Percentiles rank a stretch among this genome's conserved stretches.
Conservation (phyloP, 2,113 vertebrate genomes). For the Arizona elegans region DNA sequence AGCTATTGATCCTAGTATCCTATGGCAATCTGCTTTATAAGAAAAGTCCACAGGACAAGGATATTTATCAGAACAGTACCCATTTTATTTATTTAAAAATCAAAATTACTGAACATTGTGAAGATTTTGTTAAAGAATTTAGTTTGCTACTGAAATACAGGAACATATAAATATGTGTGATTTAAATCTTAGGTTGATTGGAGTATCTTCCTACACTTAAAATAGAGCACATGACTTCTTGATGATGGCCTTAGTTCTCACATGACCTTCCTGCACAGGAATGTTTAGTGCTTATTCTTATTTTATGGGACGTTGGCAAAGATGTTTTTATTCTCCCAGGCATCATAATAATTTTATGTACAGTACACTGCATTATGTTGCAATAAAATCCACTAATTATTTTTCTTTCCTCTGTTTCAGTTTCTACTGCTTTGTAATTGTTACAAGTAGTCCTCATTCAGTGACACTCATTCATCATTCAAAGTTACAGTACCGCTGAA, state of each 20-base stretch:
- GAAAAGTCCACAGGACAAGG: not conserved
- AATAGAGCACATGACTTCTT: not conserved
- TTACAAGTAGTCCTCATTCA: not conserved
- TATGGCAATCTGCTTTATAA: conserved; percentile 9
- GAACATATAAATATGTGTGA: not conserved
- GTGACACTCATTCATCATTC: not conserved
- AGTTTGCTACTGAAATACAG: not conserved
- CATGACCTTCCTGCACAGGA: not conserved
- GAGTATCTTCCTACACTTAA: not conserved
- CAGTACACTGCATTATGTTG: not conserved
- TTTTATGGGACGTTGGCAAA: not conserved
- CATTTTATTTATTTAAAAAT: conserved; percentile 31
- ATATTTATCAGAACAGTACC: not conserved
- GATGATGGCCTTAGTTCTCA: not conserved
- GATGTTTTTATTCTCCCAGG: not conserved
- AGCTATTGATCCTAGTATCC: too few species aligned
- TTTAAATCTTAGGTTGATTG: not conserved
- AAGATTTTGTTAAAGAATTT: conserved; percentile 29
- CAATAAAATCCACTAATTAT: not conserved
- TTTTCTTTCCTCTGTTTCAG: not conserved
- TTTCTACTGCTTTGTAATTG: not conserved
- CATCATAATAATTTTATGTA: not conserved
- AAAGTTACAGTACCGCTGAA: not conserved
- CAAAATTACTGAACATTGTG: conserved; percentile 40
- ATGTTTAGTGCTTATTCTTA: not conserved